Conservation (phyloP, 30 jellyfish, hydroid and myxozoan species). For the Clytia hemisphaerica region DNA sequence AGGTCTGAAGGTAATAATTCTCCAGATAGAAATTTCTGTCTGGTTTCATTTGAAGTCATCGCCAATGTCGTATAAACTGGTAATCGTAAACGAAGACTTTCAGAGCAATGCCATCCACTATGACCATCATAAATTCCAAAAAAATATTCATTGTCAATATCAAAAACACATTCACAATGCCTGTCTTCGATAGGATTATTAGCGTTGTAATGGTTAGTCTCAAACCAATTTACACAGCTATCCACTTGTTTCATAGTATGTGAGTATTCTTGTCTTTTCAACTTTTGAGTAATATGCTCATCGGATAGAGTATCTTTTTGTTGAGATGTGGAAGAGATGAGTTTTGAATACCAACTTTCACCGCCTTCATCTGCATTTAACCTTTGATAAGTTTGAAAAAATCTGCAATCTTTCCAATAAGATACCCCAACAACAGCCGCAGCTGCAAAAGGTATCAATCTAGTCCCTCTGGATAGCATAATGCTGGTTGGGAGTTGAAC, state of each 20-base stretch:
- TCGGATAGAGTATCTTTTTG: too few species aligned
- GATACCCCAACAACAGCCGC: too few species aligned
- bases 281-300: too few species aligned
- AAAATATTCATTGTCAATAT: constrained; percentile 30
- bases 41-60: background rate
- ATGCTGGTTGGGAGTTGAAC: too few species aligned
- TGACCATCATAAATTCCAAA: constrained; percentile 97
- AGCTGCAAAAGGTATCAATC: background rate
- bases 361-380: too few species aligned
- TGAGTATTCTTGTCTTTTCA: too few species aligned
- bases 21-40: background rate
- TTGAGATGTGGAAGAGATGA: too few species aligned
- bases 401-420: too few species aligned
- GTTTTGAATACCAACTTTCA: too few species aligned
- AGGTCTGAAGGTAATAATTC: background rate
- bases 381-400: too few species aligned
- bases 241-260: too few species aligned
- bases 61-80: constrained; percentile 72
- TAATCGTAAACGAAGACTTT: constrained; percentile 52
- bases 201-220: constrained; percentile 74
- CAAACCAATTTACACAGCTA: constrained; percentile 63
- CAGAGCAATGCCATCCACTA: constrained; percentile 98
- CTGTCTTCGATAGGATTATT: constrained; percentile 94
- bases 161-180: constrained; percentile 71
- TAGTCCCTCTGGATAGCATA: too few species aligned